Evolutionary conservation across 2,797 vertebrate genomes (phyloP).

Genomic region (Lepilemur septentrionalis): DNA sequence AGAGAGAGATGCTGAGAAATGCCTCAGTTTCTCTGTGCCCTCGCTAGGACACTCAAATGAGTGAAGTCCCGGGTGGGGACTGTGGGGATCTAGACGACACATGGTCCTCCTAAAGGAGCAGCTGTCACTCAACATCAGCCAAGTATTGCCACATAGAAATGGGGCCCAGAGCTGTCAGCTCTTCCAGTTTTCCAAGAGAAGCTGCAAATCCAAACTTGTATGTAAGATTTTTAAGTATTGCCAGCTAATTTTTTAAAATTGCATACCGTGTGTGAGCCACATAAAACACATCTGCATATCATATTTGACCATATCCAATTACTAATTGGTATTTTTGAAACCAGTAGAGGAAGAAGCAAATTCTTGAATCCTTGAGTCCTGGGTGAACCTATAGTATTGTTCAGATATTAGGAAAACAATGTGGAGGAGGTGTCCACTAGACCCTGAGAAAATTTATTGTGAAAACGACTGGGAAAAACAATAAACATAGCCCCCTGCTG

Average conservation of each 20-base stretch:
- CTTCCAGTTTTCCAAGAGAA: neutral
- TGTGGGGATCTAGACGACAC: rapidly evolving
- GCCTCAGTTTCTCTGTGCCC: neutral
- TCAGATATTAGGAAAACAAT: neutral
- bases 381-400: neutral
- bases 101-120: neutral
- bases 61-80: too few relatives aligned
- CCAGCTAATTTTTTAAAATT: neutral
- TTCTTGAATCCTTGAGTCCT: neutral
- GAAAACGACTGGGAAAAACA: constrained; percentile 13
- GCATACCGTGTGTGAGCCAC: neutral
- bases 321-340: neutral
- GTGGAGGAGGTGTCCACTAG: neutral
- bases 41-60: neutral
- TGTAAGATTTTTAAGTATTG: neutral
- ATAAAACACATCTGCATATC: neutral
- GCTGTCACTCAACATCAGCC: neutral
- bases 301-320: neutral
- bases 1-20: neutral
- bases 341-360: neutral
- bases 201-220: neutral
- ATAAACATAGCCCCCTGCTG: neutral
- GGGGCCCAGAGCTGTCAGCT: neutral
- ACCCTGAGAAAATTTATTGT: neutral
- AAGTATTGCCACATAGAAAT: neutral